Base-by-base conservation (phyloP, 2,888 invertebrate species). In the Agrilus cyanescens region DNA sequence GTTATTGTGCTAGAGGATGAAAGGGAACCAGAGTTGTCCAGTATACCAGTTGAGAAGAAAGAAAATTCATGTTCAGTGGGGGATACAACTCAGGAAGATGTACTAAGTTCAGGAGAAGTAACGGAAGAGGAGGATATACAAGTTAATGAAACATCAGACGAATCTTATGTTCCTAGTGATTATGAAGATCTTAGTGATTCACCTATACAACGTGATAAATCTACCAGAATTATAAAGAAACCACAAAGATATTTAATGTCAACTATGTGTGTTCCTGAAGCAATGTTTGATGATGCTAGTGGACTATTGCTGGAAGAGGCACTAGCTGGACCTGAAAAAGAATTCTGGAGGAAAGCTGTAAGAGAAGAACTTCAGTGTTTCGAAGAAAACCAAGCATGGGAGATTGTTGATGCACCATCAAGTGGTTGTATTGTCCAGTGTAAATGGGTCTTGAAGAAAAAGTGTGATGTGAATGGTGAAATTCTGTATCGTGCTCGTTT, bases 51-150 rank as follows among this genome's bases (percentile, higher is more conserved):
- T 12, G 36, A 30, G 16, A 18, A 3, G 35, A 37, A 41, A 33
- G 37, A 44, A 32, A 35, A 29, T n/a, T 30, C 35, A 18, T 14
- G 3, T 39, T 40, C 40, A 44, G 44, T 40, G 37, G 33, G 40
- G 43, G 43, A 43, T 14, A 40, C 12, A 12, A 18, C 16, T 20
- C 34, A 39, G 18, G 18, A 18, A 18, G 18, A 18, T 4, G 18
- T 18, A 18, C 18, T 18, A 4, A 18, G 18, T 18, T 18, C 18
- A 18, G 18, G 18, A 18, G 18, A 18, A 18, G 18, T 18, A 18
- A 18, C 18, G 5, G 18, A 18, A 18, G 18, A 18, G 18, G 18
- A 18, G 18, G 18, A 18, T 18, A 18, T 5, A 18, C 18, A 18
- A 5, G 5, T 18, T 18, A 18, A 18, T 18, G 18, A 18, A 18